These are phyloP conservation scores for Metalampra italica DNA, from an alignment of 2,888 invertebrate genomes.

Conservation along the genomic window DNA sequence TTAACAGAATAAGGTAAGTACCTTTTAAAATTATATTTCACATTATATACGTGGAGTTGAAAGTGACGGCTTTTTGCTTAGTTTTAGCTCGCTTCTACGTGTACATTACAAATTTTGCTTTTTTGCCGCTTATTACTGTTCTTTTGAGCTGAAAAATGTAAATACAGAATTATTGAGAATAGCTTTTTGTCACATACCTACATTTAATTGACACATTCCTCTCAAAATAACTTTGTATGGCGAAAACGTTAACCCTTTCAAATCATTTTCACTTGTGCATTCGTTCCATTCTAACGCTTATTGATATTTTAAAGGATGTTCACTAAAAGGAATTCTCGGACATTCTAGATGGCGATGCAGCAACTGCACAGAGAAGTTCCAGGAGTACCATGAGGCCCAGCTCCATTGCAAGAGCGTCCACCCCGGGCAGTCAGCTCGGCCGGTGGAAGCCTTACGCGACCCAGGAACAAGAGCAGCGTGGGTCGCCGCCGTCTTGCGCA, in stretches of 20 bases:
- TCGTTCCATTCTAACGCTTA: too few species aligned
- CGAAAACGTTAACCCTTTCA: too few species aligned
- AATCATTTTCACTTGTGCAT: too few species aligned
- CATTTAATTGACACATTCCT: too few species aligned
- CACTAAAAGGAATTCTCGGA: too few species aligned
- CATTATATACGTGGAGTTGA: background rate
- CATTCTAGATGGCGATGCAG: slow-evolving; percentile 63
- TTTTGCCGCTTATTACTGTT: background rate
- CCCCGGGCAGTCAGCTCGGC: slow-evolving; percentile 29
- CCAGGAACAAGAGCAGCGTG: slow-evolving; percentile 41
- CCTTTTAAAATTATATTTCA: background rate
- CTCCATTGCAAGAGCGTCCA: slow-evolving; percentile 55
- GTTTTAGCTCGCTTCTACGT: too few species aligned
- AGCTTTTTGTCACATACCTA: too few species aligned
- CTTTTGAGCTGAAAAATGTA: too few species aligned
- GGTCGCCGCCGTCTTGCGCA: slow-evolving; percentile 36
- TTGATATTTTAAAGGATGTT: too few species aligned
- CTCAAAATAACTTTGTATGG: background rate
- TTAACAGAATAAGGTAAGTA: slow-evolving; percentile 59
- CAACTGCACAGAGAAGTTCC: slow-evolving; percentile 43
- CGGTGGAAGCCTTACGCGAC: slow-evolving; percentile 47
- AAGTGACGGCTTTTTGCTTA: background rate
- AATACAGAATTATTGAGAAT: too few species aligned
- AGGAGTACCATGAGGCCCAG: slow-evolving; percentile 62
- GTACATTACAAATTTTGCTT: background rate